phyloP scores from a whole-genome alignment of 2,888 invertebrate species.

The Mesorhabditis spiculigera region DNA sequence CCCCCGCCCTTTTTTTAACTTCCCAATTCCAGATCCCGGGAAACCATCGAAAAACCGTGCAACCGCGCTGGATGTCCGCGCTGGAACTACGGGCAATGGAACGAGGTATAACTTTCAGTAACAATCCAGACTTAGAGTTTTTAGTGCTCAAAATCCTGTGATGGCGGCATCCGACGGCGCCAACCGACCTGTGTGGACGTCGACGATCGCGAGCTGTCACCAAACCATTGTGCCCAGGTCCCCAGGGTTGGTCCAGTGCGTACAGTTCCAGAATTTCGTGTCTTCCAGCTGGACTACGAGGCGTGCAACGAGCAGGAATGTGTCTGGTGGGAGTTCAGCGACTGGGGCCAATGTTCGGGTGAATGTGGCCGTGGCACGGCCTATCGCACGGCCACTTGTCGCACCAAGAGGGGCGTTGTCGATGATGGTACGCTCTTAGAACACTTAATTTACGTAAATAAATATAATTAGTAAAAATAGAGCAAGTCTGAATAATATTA shows the following conservation, averaged over 20 bases:
- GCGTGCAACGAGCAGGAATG: constrained; percentile 52
- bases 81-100: constrained; percentile 56
- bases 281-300: constrained; percentile 30
- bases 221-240: constrained; percentile 22
- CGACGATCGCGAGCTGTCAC: constrained; percentile 53
- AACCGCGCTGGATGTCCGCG: constrained; percentile 52
- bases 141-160: constrained; percentile 62
- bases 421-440: background rate
- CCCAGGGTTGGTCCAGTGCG: background rate
- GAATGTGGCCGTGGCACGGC: constrained; percentile 56
- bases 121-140: constrained; percentile 10
- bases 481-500: background rate
- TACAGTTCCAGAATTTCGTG: background rate
- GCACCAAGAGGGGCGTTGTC: constrained; percentile 3
- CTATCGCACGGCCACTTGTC: constrained; percentile 45
- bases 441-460: background rate
- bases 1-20: background rate
- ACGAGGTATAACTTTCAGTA: constrained; percentile 28
- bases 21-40: constrained; percentile 8
- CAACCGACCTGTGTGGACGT: constrained; percentile 60
- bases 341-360: constrained; percentile 54
- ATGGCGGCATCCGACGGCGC: constrained; percentile 60
- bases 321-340: constrained; percentile 49
- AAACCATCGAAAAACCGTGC: constrained; percentile 39
- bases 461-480: background rate